Conservation (phyloP, 2,888 invertebrate species). For the Elegia similella region DNA sequence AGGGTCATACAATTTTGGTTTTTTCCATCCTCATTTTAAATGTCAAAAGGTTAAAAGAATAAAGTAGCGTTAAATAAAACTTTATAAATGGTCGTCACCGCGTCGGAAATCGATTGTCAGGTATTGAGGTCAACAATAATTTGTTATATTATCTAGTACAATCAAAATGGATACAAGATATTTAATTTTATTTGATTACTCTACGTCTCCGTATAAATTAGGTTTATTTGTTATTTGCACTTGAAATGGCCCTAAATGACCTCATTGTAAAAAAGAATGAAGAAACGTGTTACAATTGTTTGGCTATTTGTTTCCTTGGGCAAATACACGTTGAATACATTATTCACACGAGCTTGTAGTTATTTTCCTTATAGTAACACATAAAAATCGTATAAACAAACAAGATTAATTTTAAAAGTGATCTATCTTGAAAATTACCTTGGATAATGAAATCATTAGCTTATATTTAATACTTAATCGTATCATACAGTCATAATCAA, state of each 20-base stretch:
- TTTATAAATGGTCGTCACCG: not conserved
- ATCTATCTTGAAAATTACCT: no score
- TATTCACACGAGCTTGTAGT: not conserved
- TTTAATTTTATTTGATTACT: not conserved
- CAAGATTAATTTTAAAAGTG: no score
- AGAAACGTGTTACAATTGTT: constrained; percentile 3
- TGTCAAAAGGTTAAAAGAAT: not conserved
- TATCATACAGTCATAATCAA: no score
- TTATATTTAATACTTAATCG: no score
- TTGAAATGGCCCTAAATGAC: not conserved
- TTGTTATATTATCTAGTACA: not conserved
- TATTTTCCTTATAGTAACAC: not conserved
- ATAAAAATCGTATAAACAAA: not conserved
- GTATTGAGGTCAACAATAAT: constrained; percentile 1
- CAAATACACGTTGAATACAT: not conserved
- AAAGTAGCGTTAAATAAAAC: not conserved
- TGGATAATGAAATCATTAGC: no score
- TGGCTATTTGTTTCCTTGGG: not conserved
- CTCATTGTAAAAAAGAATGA: not conserved
- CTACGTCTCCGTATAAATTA: no score
- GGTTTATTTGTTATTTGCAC: not conserved
- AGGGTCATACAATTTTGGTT: not conserved
- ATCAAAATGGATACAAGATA: not conserved
- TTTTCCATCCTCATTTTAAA: not conserved
- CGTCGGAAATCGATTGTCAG: not conserved